phyloP scores from a whole-genome alignment of 1,140 invertebrate genomes.

The Habropoda laboriosa region DNA sequence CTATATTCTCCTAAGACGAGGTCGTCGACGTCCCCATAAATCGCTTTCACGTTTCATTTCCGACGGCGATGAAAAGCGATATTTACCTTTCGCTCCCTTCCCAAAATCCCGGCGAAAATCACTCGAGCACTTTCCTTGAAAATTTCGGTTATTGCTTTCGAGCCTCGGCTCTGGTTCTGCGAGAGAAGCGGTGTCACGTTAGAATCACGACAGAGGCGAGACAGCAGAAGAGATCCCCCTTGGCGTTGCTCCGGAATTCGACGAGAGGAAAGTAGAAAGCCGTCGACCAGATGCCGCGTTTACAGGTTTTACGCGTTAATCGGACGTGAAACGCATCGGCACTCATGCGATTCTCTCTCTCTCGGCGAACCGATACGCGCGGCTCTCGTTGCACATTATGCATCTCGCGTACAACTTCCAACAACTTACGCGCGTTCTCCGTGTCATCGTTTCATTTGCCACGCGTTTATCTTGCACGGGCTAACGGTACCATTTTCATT shows the following conservation, averaged over 20 bases:
- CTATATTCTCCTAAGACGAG: background rate
- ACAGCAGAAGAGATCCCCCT: too few species aligned
- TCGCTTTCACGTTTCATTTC: background rate
- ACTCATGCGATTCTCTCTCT: slow-evolving; percentile 29
- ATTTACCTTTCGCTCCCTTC: background rate
- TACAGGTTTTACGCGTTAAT: slow-evolving; percentile 62
- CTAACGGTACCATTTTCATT: background rate
- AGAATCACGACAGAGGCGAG: too few species aligned
- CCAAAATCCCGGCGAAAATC: background rate
- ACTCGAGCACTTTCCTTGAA: background rate
- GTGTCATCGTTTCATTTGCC: background rate
- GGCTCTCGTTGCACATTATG: slow-evolving; percentile 5
- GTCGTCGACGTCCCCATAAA: background rate
- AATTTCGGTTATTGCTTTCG: slow-evolving; percentile 3
- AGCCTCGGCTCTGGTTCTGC: background rate
- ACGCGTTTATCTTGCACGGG: background rate
- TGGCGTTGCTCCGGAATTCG: slow-evolving; percentile 25
- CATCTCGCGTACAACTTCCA: background rate
- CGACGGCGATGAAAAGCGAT: background rate
- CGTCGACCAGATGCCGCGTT: slow-evolving; percentile 44
- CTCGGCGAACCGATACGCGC: slow-evolving; percentile 34
- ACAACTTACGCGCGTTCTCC: background rate
- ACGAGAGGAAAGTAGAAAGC: slow-evolving; percentile 66
- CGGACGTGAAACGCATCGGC: slow-evolving; percentile 60
- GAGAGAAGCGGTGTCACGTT: too few species aligned